Conservation (phyloP, 2,888 invertebrate species). For the Lepidocyrtoides sp. region DNA sequence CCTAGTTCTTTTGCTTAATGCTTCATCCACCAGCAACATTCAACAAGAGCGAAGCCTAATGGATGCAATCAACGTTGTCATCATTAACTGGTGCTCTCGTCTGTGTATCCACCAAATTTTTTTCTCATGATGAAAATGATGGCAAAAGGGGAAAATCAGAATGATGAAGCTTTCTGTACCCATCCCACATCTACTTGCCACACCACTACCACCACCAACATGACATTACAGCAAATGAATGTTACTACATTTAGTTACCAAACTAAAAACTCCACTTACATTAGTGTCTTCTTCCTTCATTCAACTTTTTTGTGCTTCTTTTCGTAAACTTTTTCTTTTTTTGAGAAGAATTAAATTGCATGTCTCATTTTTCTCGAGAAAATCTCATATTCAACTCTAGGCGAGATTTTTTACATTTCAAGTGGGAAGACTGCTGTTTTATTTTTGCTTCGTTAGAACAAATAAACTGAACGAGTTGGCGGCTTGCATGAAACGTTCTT, state of each 20-base stretch:
- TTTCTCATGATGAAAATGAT: slow-evolving; percentile 1
- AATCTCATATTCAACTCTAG: slow-evolving; percentile 62
- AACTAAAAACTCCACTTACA: slow-evolving; percentile 17
- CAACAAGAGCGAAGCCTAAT: slow-evolving; percentile 53
- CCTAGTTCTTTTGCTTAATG: slow-evolving; percentile 13
- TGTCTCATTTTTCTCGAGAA: slow-evolving; percentile 52
- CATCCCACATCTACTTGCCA: slow-evolving; percentile 12
- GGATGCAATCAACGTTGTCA: slow-evolving; percentile 69
- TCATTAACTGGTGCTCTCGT: slow-evolving; percentile 69
- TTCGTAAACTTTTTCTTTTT: background rate
- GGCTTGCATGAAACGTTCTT: slow-evolving; percentile 7
- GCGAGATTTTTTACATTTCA: background rate
- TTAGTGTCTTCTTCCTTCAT: slow-evolving; percentile 4
- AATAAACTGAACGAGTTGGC: slow-evolving; percentile 43
- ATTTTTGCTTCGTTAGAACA: slow-evolving; percentile 53
- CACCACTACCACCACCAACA: background rate
- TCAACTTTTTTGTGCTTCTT: slow-evolving; percentile 37
- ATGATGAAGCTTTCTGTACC: background rate
- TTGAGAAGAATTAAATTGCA: slow-evolving; percentile 60
- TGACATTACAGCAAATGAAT: slow-evolving; percentile 31
- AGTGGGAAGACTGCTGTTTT: slow-evolving; percentile 1
- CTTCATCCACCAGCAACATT: slow-evolving; percentile 11
- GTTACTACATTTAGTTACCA: slow-evolving; percentile 37
- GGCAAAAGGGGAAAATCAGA: slow-evolving; percentile 50
- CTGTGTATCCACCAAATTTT: slow-evolving; percentile 47